A percentile compares a stretch with the other conserved stretches of the same genome.
phyloP scores from a whole-genome alignment of 2,113 vertebrate genomes.

The Saimiri boliviensis region DNA sequence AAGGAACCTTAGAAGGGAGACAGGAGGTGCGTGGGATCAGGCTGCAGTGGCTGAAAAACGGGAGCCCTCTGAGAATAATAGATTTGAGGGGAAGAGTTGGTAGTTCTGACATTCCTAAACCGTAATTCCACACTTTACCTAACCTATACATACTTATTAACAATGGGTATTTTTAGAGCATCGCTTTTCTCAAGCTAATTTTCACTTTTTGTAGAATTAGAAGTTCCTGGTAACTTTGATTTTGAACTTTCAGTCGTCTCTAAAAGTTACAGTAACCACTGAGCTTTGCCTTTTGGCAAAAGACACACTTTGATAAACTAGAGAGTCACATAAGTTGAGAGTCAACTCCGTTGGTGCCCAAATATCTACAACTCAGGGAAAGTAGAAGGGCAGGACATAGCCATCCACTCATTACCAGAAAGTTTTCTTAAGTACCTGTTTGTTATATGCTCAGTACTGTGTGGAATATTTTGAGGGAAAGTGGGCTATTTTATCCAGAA shows the following conservation, averaged over 20 bases:
- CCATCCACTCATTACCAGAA: neutral
- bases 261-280: neutral
- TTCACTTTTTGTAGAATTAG: neutral
- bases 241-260: neutral
- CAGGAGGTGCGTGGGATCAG: no score
- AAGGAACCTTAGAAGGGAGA: neutral
- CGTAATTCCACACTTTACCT: neutral
- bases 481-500: neutral
- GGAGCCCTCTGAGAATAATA: neutral
- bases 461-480: neutral
- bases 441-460: neutral
- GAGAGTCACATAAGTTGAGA: neutral
- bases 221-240: neutral
- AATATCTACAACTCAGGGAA: neutral
- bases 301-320: neutral
- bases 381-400: neutral
- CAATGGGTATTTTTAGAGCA: neutral
- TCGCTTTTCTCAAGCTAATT: neutral
- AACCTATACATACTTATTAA: neutral
- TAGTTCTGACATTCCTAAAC: neutral
- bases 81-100: neutral
- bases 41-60: neutral
- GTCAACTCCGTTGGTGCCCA: neutral
- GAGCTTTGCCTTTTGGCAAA: slow-evolving; percentile 29
- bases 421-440: neutral